Conservation (phyloP, 1,140 invertebrate genomes). For the Drosophila leontia region DNA sequence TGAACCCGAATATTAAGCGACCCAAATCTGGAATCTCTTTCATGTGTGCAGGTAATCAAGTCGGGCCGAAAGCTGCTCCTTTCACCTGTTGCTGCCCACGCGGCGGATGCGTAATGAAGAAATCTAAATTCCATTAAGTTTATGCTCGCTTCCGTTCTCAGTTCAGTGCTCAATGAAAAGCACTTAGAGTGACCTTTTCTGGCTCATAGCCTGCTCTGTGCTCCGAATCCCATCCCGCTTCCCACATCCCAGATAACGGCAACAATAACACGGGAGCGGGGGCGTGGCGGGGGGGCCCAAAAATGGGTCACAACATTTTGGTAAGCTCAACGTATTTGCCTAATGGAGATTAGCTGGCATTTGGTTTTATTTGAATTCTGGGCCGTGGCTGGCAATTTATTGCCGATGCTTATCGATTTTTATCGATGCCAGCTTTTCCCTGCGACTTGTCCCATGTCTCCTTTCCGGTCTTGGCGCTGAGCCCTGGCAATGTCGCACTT, state of each 20-base stretch:
- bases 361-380: conserved; percentile 65
- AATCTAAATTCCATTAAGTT: conserved; percentile 65
- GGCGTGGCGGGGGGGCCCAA: not conserved
- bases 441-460: conserved; percentile 19
- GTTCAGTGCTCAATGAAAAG: conserved; percentile 59
- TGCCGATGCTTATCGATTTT: conserved; percentile 66
- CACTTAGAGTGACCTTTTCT: conserved; percentile 58
- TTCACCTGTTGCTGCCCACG: conserved; percentile 50
- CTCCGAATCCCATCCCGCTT: not conserved
- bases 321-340: conserved; percentile 62
- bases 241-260: conserved; percentile 11
- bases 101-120: conserved; percentile 52
- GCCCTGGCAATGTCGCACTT: conserved; percentile 46
- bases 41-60: conserved; percentile 53
- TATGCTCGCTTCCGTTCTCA: conserved; percentile 42
- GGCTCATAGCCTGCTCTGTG: not conserved
- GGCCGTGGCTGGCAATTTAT: conserved; percentile 54
- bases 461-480: not conserved
- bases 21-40: conserved; percentile 55
- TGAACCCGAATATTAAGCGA: conserved; percentile 53
- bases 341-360: conserved; percentile 68
- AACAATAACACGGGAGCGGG: conserved; percentile 13
- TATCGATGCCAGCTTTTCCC: conserved; percentile 42
- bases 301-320: conserved; percentile 58
- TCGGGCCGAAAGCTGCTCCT: conserved; percentile 22